phyloP scores from a whole-genome alignment of 2,888 invertebrate species.

The Torymus texanus region DNA sequence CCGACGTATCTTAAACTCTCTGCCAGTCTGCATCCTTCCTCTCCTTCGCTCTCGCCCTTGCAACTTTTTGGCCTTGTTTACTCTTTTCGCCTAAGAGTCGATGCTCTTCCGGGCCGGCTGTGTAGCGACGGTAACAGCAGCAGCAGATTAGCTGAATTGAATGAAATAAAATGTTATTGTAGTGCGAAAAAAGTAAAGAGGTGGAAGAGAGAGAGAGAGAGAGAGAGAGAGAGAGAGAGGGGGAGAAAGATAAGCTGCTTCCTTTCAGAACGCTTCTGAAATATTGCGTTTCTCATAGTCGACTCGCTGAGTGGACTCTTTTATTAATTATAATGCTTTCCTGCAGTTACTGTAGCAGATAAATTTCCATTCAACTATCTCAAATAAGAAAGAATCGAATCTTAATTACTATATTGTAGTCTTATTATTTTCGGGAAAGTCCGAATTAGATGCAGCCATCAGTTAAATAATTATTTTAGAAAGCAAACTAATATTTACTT shows the following conservation, averaged over 20 bases:
- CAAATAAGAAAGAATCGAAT: too few species aligned
- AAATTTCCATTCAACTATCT: too few species aligned
- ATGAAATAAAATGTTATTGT: constrained; percentile 36
- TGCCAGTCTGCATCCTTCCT: constrained; percentile 12
- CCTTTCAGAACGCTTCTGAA: not conserved
- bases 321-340: too few species aligned
- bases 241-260: constrained; percentile 11
- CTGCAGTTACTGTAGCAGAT: too few species aligned
- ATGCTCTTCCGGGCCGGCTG: not conserved
- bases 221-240: constrained; percentile 5
- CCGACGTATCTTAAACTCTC: constrained; percentile 45
- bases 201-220: not conserved
- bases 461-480: too few species aligned
- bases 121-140: not conserved
- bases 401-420: too few species aligned
- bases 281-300: constrained; percentile 2
- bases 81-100: constrained; percentile 27
- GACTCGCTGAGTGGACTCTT: too few species aligned
- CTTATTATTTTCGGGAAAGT: too few species aligned
- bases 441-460: too few species aligned
- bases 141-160: constrained; percentile 27
- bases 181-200: not conserved
- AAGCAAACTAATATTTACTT: too few species aligned
- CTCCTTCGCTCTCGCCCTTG: not conserved
- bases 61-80: constrained; percentile 23